A percentile compares a stretch with the other conserved stretches of the same genome.
phyloP scores from a whole-genome alignment of 2,888 invertebrate genomes.

The Chesias legatella region DNA sequence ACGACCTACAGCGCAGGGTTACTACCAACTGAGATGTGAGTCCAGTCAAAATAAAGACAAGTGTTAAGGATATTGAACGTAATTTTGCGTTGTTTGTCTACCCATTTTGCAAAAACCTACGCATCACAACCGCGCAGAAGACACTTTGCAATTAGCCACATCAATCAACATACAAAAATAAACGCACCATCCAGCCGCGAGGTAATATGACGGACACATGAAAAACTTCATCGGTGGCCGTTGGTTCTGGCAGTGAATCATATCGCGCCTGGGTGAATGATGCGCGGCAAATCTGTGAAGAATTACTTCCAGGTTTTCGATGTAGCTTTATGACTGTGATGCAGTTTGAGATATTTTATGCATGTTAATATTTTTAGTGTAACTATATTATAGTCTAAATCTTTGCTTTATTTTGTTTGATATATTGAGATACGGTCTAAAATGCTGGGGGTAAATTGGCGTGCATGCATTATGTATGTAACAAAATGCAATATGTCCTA shows the following conservation, averaged over 20 bases:
- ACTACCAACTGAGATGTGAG: too few species aligned
- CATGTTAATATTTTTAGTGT: too few species aligned
- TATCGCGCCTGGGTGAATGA: background rate
- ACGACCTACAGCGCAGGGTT: too few species aligned
- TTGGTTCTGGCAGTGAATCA: constrained; percentile 7
- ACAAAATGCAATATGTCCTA: background rate
- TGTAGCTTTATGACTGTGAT: too few species aligned
- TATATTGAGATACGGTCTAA: constrained; percentile 2
- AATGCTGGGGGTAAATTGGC: background rate
- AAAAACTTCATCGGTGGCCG: background rate
- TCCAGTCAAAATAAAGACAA: too few species aligned
- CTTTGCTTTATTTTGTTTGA: too few species aligned
- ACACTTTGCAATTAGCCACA: constrained; percentile 12
- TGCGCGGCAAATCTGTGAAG: background rate
- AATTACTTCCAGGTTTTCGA: too few species aligned
- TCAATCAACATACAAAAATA: constrained; percentile 19
- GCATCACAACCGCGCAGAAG: constrained; percentile 1
- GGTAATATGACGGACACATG: constrained; percentile 10
- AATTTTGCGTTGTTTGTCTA: too few species aligned
- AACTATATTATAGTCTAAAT: too few species aligned
- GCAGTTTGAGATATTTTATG: too few species aligned
- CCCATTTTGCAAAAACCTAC: too few species aligned
- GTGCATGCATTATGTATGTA: background rate
- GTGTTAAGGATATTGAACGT: too few species aligned
- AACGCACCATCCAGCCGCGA: constrained; percentile 6